Percentiles rank a stretch among this genome's conserved stretches.
Evolutionary conservation across 2,113 vertebrate genomes (phyloP).

Genomic region (Proteles cristata): DNA sequence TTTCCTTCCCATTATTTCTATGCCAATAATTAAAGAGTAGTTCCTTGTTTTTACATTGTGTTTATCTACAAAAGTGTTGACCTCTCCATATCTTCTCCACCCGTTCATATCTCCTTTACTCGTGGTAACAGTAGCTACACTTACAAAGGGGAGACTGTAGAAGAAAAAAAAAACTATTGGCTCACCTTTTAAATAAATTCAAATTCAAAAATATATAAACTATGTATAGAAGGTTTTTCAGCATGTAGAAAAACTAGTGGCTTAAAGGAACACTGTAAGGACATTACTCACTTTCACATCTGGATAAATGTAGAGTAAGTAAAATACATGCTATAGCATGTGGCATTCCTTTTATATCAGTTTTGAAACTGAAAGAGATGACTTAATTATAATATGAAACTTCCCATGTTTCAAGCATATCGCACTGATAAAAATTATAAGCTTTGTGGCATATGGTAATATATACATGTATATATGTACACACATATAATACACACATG

Average conservation of each 20-base stretch:
- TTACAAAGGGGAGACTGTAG: background rate
- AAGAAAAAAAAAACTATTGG: background rate
- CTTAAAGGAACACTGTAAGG: conserved; percentile 47
- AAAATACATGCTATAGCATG: conserved; percentile 32
- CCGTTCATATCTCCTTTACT: background rate
- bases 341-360: background rate
- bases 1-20: conserved; percentile 37
- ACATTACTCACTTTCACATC: conserved; percentile 34
- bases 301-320: background rate
- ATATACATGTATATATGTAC: background rate
- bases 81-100: background rate
- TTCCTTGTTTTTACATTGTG: conserved; percentile 37
- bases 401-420: background rate
- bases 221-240: background rate
- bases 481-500: background rate
- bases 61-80: background rate
- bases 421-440: background rate
- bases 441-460: background rate
- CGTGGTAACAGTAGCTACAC: background rate
- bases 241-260: background rate
- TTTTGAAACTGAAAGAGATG: conserved; percentile 4
- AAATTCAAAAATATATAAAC: background rate
- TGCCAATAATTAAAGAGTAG: conserved; percentile 27
- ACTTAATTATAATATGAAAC: conserved; percentile 47
- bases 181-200: conserved; percentile 31